Base-by-base conservation (phyloP, 1,140 invertebrate species). In the Melipona quadrifasciata region DNA sequence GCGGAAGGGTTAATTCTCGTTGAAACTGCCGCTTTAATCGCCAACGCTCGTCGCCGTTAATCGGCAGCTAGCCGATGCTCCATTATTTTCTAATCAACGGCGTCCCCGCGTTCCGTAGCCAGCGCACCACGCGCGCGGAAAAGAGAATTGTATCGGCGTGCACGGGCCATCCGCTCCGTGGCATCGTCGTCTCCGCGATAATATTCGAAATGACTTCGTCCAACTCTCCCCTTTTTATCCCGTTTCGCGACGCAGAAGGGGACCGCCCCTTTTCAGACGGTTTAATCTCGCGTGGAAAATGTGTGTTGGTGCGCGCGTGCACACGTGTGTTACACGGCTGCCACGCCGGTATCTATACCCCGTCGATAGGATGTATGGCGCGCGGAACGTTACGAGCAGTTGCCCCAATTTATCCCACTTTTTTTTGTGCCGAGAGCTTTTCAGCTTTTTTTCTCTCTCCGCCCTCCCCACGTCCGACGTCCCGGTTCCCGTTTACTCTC, bases 341-440 rank as follows among this genome's bases (percentile, higher is more conserved):
- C 24, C 55, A 70, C 51, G 6, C 39, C 65, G 58, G 77, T 81
- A 85, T 87, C 73, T 24, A 76, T 86, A 81, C 82, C 80, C 88
- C 82, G 87, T 80, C 88, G 87, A 89, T 89, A 89, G 79, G 76
- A 86, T 82, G 88, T 77, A 73, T 81, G 82, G 55, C 61, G 68
- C 75, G 85, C 81, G 70, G 72, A 87, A 85, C 81, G 88, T 85
- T 90, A 87, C 88, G 85, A 87, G 85, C 88, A 90, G 88, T 87
- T 89, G 88, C 88, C 85, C 88, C 88, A 90, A 90, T 90, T 90
- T 90, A 89, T 89, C 88, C 88, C 88, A 82, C 88, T 79, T 87
- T 89, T 31, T 47, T 89, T 89, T 89, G 74, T 68, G 61, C 85
- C 55, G 68, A 89, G 85, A 89, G 88, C 88, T 90, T 87, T 83